phyloP scores from a whole-genome alignment of 2,888 invertebrate genomes.

The Timandra comae region DNA sequence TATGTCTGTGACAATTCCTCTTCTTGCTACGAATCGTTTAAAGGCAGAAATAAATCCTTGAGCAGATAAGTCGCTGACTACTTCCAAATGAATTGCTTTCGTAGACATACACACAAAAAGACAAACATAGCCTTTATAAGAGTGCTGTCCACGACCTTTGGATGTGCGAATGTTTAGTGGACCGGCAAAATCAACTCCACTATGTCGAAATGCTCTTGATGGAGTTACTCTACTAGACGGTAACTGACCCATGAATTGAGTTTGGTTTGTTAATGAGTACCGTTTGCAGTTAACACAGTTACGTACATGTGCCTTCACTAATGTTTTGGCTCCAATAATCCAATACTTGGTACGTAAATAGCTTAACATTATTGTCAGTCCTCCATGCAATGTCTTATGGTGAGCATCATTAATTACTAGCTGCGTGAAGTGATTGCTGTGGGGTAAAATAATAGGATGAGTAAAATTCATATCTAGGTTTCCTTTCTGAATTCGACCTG shows the following conservation, averaged over 20 bases:
- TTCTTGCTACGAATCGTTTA: slow-evolving; percentile 1
- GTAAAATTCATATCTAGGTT: background rate
- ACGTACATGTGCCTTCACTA: too few species aligned
- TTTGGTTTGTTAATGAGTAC: too few species aligned
- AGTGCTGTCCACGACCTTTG: background rate
- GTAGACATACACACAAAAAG: slow-evolving; percentile 20
- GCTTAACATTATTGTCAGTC: slow-evolving; percentile 2
- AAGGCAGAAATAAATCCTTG: background rate
- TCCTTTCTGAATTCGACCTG: background rate
- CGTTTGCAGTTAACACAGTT: too few species aligned
- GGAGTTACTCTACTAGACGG: too few species aligned
- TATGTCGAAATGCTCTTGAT: too few species aligned
- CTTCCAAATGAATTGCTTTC: slow-evolving; percentile 19
- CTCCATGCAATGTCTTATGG: slow-evolving; percentile 4
- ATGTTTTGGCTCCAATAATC: background rate
- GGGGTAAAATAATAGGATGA: background rate
- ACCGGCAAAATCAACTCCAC: slow-evolving; percentile 10
- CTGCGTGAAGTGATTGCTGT: background rate
- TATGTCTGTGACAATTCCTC: slow-evolving; percentile 17
- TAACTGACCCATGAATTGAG: too few species aligned
- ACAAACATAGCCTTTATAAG: slow-evolving; percentile 15
- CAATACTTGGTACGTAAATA: background rate
- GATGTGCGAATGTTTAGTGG: background rate
- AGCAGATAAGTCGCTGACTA: slow-evolving; percentile 5
- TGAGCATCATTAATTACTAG: slow-evolving; percentile 1